Evolutionary conservation across 1,140 invertebrate genomes (phyloP).

Genomic region (Hyposmocoma kahamanoa): DNA sequence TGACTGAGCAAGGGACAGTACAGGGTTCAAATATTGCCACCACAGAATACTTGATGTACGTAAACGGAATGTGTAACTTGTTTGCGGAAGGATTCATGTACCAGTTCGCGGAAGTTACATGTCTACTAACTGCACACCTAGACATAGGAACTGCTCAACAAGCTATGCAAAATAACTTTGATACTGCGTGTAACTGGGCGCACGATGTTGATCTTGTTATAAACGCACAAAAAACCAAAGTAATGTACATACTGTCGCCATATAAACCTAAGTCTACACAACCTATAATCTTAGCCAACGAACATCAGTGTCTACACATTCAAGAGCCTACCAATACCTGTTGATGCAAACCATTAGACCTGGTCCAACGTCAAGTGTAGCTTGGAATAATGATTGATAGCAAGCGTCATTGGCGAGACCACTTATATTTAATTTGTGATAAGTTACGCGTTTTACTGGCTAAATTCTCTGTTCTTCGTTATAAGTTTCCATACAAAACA

Average conservation of each 20-base stretch:
- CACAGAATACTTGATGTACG: constrained; percentile 17
- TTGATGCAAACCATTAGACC: constrained; percentile 9
- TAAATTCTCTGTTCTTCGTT: constrained; percentile 16
- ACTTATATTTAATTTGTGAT: constrained; percentile 19
- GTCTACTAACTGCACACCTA: constrained; percentile 15
- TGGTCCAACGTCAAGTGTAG: constrained; percentile 14
- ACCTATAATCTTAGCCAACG: constrained; percentile 10
- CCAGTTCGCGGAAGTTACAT: constrained; percentile 31
- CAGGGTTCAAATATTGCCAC: constrained; percentile 23
- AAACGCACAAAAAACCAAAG: constrained; percentile 17
- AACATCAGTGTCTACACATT: constrained; percentile 16
- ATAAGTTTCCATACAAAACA: constrained; percentile 17
- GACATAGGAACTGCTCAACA: constrained; percentile 7
- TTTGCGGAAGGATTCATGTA: constrained; percentile 13
- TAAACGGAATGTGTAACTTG: constrained; percentile 20
- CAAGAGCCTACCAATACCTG: constrained; percentile 1
- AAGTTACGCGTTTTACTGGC: constrained; percentile 17
- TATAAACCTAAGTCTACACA: not conserved
- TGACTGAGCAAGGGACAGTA: constrained; percentile 12
- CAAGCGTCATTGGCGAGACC: constrained; percentile 20
- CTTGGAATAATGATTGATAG: constrained; percentile 21
- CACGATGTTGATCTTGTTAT: constrained; percentile 16
- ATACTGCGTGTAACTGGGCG: constrained; percentile 13
- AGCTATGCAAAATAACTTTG: constrained; percentile 17
- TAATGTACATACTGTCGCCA: constrained; percentile 17